A percentile compares a stretch with the other conserved stretches of the same genome.
These are phyloP conservation scores for Diarsia mendica DNA, from an alignment of 2,888 invertebrate species.

Conservation along the genomic window DNA sequence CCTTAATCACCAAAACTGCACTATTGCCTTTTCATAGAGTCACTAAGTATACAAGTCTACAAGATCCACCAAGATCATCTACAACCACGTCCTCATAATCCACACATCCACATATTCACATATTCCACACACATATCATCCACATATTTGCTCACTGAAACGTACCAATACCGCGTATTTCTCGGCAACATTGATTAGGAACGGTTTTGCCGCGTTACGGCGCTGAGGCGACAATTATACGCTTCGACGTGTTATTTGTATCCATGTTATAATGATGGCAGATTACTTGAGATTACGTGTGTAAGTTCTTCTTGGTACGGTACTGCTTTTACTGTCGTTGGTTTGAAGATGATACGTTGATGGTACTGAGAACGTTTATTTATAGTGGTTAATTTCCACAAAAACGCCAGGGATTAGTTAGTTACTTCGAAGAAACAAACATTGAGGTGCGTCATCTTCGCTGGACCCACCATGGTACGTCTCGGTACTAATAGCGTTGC, in stretches of 20 bases:
- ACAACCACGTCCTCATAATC: neutral
- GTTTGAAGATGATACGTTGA: neutral
- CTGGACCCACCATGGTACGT: neutral
- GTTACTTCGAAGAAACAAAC: neutral
- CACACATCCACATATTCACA: no score
- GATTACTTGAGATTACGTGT: slow-evolving; percentile 17
- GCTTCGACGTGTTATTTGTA: slow-evolving; percentile 38
- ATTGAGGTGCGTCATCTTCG: neutral
- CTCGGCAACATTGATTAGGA: slow-evolving; percentile 47
- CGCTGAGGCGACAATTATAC: slow-evolving; percentile 48
- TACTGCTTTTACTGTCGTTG: slow-evolving; percentile 7
- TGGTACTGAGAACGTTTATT: neutral
- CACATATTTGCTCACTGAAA: slow-evolving; percentile 33
- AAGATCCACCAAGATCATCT: neutral
- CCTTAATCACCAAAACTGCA: no score
- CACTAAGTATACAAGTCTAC: no score
- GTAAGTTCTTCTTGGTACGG: slow-evolving; percentile 18
- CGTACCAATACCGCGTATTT: slow-evolving; percentile 27
- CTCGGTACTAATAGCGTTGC: neutral
- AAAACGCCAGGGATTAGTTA: neutral
- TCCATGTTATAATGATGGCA: slow-evolving; percentile 26
- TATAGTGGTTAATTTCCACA: neutral
- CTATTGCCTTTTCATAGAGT: no score
- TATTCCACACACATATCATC: no score
- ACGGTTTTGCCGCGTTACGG: slow-evolving; percentile 25